A percentile compares a stretch with the other conserved stretches of the same genome.
Conservation (phyloP, 2,113 vertebrate genomes). For the Phodopus roborovskii region DNA sequence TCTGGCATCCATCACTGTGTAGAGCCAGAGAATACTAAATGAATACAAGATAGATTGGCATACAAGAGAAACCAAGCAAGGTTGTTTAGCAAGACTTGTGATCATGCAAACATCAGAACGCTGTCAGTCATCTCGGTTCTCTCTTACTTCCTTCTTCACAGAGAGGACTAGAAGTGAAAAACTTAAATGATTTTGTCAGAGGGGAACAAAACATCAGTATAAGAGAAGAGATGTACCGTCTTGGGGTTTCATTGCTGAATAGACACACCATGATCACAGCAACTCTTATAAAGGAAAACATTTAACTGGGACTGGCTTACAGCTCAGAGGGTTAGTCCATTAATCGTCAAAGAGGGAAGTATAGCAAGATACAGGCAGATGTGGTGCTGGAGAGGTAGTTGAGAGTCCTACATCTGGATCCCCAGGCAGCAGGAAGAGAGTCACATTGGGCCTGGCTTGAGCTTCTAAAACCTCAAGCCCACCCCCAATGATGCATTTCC, state of each 20-base stretch:
- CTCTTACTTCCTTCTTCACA: background rate
- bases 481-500: background rate
- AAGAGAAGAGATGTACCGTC: background rate
- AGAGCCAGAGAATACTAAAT: conserved; percentile 84
- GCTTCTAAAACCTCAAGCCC: background rate
- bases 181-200: conserved; percentile 5
- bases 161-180: background rate
- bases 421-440: background rate
- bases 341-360: background rate
- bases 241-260: background rate
- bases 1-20: conserved; percentile 77
- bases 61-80: background rate
- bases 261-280: background rate
- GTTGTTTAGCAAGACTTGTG: background rate
- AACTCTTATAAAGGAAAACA: background rate
- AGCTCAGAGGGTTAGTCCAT: background rate
- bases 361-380: background rate
- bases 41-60: conserved; percentile 87
- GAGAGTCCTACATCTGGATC: background rate
- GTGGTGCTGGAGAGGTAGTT: background rate
- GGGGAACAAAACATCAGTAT: background rate
- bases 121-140: background rate
- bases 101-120: background rate
- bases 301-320: background rate
- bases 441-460: background rate